Base-by-base conservation (phyloP, 2,888 invertebrate species). In the Campoletis raptor region DNA sequence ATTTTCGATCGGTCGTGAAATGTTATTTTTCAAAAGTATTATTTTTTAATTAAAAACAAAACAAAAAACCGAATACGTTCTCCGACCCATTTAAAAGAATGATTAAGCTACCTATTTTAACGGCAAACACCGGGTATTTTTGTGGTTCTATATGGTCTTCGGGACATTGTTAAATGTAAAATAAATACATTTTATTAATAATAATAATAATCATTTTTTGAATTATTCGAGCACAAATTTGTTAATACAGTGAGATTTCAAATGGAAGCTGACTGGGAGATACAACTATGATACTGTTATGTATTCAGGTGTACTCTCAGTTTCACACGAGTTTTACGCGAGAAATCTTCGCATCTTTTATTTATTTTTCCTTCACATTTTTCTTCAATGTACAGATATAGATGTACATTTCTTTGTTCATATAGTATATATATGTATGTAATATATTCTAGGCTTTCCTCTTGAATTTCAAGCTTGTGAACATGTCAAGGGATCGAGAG, bases 291-390 rank as follows among this genome's bases (percentile, higher is more conserved):
- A 45, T 61, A 45, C n/a, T 15, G 24, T 37, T 40, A 30, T 69
- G 57, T 30, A 57, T 79, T 70, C 37, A n/a, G 6, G 66, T 79
- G 76, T 80, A 80, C 76, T 86, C 48, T 64, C 70, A 36, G 82
- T 57, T 74, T 45, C 45, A 40, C 70, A 66, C 80, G 30, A 83
- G 80, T 80, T 77, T 80, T 57, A 72, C 76, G 48, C 40, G 76
- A 45, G 12, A 72, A 83, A 83, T 77, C 78, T 72, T 78, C 66
- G 52, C 83, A 86, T 86, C 83, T 86, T 86, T 86, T 86, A 86
- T 86, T 86, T 86, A 86, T 83, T 57, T 42, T 66, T 40, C 67
- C 48, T 61, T n/a, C 67, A 24, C 73, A 76, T 80, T 37, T 21
- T 64, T 64, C n/a, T 45, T 61, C 57, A 76, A 42, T 21, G 67